Evolutionary conservation across 1,140 invertebrate genomes (phyloP).

Genomic region (Drosophila tropicalis): DNA sequence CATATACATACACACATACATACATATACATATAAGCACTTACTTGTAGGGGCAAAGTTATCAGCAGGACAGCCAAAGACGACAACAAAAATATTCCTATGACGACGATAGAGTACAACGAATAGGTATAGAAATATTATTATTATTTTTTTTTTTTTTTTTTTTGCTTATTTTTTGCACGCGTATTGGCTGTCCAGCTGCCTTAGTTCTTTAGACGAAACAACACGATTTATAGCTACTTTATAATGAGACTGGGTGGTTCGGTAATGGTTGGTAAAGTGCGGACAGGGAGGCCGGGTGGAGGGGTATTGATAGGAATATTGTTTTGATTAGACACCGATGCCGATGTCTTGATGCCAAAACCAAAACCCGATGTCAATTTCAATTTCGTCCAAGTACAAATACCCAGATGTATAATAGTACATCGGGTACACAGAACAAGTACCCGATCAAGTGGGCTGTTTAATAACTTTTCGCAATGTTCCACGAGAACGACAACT

Average conservation of each 20-base stretch:
- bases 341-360: slow-evolving; percentile 8
- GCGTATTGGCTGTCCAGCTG: slow-evolving; percentile 40
- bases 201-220: slow-evolving; percentile 14
- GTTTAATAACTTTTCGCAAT: slow-evolving; percentile 59
- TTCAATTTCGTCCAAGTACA: slow-evolving; percentile 38
- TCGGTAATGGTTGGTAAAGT: too few relatives aligned
- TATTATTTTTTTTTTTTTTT: too few relatives aligned
- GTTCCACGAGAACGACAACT: not conserved
- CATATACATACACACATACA: slow-evolving; percentile 18
- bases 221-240: slow-evolving; percentile 12
- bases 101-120: slow-evolving; percentile 51
- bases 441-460: slow-evolving; percentile 57
- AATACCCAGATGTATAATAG: slow-evolving; percentile 4
- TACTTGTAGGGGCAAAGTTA: slow-evolving; percentile 29
- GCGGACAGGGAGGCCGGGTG: too few relatives aligned
- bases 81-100: slow-evolving; percentile 37
- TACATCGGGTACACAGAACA: not conserved
- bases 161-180: slow-evolving; percentile 40
- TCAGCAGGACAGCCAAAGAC: slow-evolving; percentile 39
- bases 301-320: not conserved
- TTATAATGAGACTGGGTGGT: slow-evolving; percentile 2
- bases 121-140: too few relatives aligned
- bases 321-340: slow-evolving; percentile 60
- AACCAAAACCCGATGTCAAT: not conserved
- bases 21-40: slow-evolving; percentile 22